Conservation (phyloP, 2,888 invertebrate species). For the Melitaea athalia region DNA sequence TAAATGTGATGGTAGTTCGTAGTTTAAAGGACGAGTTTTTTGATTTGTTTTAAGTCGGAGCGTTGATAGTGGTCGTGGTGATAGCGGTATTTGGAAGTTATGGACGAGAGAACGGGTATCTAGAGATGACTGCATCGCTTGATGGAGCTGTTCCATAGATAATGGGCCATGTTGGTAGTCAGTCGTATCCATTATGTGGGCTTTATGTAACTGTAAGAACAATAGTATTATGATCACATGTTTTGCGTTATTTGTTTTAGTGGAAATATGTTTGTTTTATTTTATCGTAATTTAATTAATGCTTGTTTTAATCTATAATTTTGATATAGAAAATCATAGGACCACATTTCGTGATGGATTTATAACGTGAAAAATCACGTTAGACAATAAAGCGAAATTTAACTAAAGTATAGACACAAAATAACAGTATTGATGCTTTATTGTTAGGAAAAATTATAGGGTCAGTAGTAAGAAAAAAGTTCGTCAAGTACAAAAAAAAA, state of each 20-base stretch:
- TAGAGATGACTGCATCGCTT: constrained; percentile 68
- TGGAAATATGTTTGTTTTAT: too few species aligned
- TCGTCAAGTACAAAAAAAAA: not conserved
- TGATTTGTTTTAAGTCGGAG: constrained; percentile 73
- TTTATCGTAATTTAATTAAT: too few species aligned
- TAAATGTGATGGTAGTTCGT: constrained; percentile 66
- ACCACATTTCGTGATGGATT: too few species aligned
- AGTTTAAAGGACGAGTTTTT: constrained; percentile 58
- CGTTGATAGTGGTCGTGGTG: constrained; percentile 72
- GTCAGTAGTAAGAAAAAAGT: not conserved
- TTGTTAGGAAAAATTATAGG: too few species aligned
- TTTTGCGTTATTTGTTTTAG: too few species aligned
- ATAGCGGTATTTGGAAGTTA: constrained; percentile 69
- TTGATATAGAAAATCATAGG: too few species aligned
- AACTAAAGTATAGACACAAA: too few species aligned
- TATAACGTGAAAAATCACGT: too few species aligned
- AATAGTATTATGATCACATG: too few species aligned
- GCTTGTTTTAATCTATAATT: too few species aligned
- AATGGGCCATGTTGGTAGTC: constrained; percentile 69
- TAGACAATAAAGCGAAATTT: too few species aligned
- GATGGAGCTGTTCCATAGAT: constrained; percentile 75
- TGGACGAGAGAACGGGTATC: constrained; percentile 60
- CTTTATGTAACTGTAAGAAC: constrained; percentile 63
- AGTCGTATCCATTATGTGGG: constrained; percentile 61
- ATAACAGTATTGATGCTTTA: too few species aligned